These are phyloP conservation scores for Pogonocichla stellata DNA, from an alignment of 2,113 vertebrate genomes.

Conservation along the genomic window DNA sequence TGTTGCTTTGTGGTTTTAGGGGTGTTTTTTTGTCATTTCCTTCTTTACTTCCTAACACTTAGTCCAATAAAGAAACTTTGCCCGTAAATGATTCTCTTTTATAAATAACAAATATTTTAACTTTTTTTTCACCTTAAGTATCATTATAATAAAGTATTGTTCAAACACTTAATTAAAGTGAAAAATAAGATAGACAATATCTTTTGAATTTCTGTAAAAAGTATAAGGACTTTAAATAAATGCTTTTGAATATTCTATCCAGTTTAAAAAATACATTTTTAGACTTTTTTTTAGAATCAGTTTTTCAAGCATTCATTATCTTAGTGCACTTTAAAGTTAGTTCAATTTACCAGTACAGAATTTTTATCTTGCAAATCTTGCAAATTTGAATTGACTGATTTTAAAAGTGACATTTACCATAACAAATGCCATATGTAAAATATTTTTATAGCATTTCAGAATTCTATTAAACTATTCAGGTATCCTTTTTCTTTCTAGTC, in stretches of 20 bases:
- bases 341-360: background rate
- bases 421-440: background rate
- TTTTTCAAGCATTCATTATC: background rate
- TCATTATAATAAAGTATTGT: background rate
- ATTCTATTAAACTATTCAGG: background rate
- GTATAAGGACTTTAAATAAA: background rate
- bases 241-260: background rate
- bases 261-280: background rate
- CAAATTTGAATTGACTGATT: background rate
- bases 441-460: background rate
- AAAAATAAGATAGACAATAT: background rate
- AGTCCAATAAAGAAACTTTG: background rate
- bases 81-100: background rate
- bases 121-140: background rate
- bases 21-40: accelerated
- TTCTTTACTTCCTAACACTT: background rate
- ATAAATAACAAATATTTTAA: background rate
- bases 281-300: background rate
- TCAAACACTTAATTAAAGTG: background rate
- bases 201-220: background rate
- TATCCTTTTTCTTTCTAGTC: background rate
- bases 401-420: background rate
- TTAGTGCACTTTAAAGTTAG: background rate
- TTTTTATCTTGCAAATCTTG: background rate
- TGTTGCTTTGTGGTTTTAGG: background rate